Evolutionary conservation across 2,113 vertebrate species (phyloP), one percentile per base, ranked within the genome.

Genomic region (Acrocephalus kingi): DNA sequence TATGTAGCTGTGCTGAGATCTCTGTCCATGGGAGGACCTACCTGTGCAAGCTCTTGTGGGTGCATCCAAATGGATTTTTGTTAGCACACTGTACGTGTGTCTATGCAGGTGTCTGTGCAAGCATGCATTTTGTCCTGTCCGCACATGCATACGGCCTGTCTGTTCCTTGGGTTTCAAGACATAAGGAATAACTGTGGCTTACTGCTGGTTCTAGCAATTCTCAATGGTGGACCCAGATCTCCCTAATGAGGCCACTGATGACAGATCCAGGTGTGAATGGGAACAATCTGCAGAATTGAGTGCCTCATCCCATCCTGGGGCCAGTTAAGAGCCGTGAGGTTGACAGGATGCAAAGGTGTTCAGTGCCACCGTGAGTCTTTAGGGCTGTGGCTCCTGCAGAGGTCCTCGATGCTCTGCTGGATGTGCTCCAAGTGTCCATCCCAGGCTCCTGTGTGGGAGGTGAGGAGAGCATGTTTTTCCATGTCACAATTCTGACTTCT

Each of bases 111-210:
- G 9, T 51, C 63, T 28, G 7, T 45, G 51, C 35, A 35, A 52
- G 35, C 6, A 1, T 0, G 6, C 24, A 4, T 71, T 82, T 61
- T 27, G 15, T 27, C 27, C n/a, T 21, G 23, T 55, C 20, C 3
- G 2, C 22, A 13, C 10, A 0, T 7, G 13, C 7, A 1, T 4
- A 19, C 1, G 4, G 13, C 7, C 2, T 8, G 8, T n/a, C 71
- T 2, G 30, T 25, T 81, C 35, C 14, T 13, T 12, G 56, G 9
- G 13, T 33, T 55, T 81, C 35, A 23, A 49, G 41, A 21, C 11
- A 1, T 2, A 8, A 49, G 45, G 43, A 68, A 4, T 13, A 25
- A n/a, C 46, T 15, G 6, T 11, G 27, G 39, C 35, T 49, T 48
- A 7, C 8, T 75, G 39, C 46, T 15, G 23, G 23, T 48, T 58